Percentiles rank a stretch among this genome's conserved stretches.
phyloP scores from a whole-genome alignment of 2,113 vertebrate genomes.

The Laterallus jamaicensis region DNA sequence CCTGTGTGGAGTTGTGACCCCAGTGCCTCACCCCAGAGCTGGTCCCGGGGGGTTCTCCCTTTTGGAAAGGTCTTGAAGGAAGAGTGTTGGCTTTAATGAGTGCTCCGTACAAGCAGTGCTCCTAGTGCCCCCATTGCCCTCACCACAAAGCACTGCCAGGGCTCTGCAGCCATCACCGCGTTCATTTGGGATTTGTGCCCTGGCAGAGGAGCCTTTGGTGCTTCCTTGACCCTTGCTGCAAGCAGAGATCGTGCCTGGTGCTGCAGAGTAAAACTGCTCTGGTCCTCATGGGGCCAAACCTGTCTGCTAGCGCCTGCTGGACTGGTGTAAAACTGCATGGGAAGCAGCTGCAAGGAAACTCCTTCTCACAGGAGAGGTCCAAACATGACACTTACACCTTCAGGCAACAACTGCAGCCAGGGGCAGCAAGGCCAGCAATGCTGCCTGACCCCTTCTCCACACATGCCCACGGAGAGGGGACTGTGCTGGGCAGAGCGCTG shows the following conservation, averaged over 20 bases:
- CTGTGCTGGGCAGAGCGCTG: rapidly evolving
- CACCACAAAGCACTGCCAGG: rapidly evolving
- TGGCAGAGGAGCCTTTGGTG: not conserved
- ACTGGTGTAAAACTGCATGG: not conserved
- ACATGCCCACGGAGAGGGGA: rapidly evolving
- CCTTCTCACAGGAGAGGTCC: not conserved
- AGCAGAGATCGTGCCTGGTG: rapidly evolving
- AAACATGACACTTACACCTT: not conserved
- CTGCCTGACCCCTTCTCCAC: not conserved
- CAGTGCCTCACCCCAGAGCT: not conserved
- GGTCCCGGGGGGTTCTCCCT: rapidly evolving
- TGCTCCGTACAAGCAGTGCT: not conserved
- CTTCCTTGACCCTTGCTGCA: not conserved
- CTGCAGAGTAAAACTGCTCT: not conserved
- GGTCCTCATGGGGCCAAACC: rapidly evolving
- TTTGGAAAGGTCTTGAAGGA: not conserved
- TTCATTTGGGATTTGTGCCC: rapidly evolving
- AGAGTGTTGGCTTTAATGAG: not conserved
- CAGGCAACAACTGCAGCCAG: rapidly evolving
- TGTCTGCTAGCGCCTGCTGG: rapidly evolving
- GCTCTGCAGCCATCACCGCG: not conserved
- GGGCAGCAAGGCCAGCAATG: rapidly evolving
- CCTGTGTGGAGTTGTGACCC: rapidly evolving
- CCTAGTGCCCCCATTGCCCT: rapidly evolving
- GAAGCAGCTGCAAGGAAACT: not conserved